phyloP scores from a whole-genome alignment of 2,113 vertebrate species.

The Labeo catla region DNA sequence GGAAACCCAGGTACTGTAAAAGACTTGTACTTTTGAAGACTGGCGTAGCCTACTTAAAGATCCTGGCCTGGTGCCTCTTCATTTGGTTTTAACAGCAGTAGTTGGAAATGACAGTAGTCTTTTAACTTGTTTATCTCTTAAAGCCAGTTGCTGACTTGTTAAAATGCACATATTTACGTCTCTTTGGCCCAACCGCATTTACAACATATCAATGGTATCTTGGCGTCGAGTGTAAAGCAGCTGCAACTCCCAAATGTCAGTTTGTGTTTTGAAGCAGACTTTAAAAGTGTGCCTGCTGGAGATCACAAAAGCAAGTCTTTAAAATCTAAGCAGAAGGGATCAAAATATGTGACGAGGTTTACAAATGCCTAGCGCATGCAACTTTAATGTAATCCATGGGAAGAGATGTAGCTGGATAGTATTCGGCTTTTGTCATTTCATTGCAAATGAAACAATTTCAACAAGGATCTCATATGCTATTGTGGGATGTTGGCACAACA shows the following conservation, averaged over 20 bases:
- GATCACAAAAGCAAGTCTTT: conserved; percentile 1
- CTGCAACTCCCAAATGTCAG: conserved; percentile 26
- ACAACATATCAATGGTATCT: conserved; percentile 37
- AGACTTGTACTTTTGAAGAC: background rate
- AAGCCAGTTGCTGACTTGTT: conserved; percentile 10
- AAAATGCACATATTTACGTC: background rate
- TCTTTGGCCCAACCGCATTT: background rate
- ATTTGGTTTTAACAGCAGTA: conserved; percentile 17
- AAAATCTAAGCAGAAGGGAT: background rate
- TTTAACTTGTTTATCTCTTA: conserved; percentile 25
- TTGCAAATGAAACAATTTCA: conserved; percentile 6
- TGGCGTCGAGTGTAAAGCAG: conserved; percentile 29
- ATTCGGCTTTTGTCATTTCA: conserved; percentile 10
- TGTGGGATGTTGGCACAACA: background rate
- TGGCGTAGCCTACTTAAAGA: background rate
- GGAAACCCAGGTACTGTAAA: background rate
- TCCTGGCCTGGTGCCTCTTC: background rate
- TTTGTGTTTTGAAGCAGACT: conserved; percentile 10
- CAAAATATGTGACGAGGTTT: background rate
- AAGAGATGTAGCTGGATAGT: background rate
- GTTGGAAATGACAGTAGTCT: conserved; percentile 21
- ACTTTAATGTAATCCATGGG: background rate
- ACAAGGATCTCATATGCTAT: background rate
- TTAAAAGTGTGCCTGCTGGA: background rate
- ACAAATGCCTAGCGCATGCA: background rate